Evolutionary conservation across 2,888 invertebrate genomes (phyloP).

Genomic region (Acanthosepion esculentum): DNA sequence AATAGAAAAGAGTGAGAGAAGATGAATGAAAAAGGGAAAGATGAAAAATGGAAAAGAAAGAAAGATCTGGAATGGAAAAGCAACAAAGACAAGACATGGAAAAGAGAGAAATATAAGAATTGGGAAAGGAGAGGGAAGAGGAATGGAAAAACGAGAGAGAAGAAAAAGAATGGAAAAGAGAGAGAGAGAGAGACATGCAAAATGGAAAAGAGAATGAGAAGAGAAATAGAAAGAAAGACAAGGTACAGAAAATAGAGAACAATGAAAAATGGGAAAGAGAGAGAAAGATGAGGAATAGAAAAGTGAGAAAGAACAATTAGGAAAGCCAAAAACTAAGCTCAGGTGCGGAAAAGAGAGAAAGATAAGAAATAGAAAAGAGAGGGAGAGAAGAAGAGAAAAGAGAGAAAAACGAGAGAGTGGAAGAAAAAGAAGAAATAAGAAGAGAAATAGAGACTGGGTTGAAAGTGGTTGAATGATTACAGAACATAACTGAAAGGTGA

Average conservation of each 20-base stretch:
- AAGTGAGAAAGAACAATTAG: too few relatives aligned
- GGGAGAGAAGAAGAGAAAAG: too few relatives aligned
- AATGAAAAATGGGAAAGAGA: too few relatives aligned
- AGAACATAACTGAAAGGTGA: too few relatives aligned
- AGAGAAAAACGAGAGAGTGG: too few relatives aligned
- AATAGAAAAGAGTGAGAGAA: not conserved
- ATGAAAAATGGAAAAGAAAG: not conserved
- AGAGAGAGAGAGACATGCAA: not conserved
- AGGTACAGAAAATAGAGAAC: not conserved
- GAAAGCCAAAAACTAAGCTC: too few relatives aligned
- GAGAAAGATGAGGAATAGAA: not conserved
- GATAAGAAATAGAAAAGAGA: too few relatives aligned
- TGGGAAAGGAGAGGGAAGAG: not conserved
- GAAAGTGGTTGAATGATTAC: too few relatives aligned
- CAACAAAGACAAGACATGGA: accelerated
- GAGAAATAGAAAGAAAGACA: not conserved
- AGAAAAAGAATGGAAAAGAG: not conserved
- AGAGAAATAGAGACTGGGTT: too few relatives aligned
- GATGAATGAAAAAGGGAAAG: not conserved
- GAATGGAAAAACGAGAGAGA: not conserved
- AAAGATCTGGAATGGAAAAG: not conserved
- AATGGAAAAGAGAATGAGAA: not conserved
- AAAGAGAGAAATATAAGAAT: not conserved
- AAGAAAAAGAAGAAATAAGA: too few relatives aligned
- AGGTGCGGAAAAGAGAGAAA: too few relatives aligned